Evolutionary conservation across 2,113 vertebrate species (phyloP), one percentile per base, ranked within the genome.

Genomic region (rabbit (Oryctolagus cuniculus)): DNA sequence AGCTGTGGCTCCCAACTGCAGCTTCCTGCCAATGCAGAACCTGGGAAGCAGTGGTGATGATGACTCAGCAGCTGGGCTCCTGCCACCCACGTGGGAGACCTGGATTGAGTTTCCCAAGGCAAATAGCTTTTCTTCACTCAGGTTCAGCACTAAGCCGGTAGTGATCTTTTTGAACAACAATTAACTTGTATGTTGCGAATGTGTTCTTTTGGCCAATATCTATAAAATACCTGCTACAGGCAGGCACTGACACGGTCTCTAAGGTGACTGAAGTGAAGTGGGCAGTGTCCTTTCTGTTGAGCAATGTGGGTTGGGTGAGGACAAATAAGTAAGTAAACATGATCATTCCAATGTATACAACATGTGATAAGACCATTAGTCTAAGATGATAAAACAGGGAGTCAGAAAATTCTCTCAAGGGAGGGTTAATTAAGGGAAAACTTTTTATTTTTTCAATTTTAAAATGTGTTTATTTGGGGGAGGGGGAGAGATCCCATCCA

Each of bases 331-430:
- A 25, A 34, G 12, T 25, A 36, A 87, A 58, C 0, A 44, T 34
- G 69, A n/a, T 79, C 16, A 12, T 19, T 49, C 38, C 36, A 58
- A 16, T 2, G 2, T 29, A 44, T 25, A 66, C 25, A 38, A 1
- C 58, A 16, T 6, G 15, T 0, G 0, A 0, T 25, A 15, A 0
- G 25, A 73, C 10, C 12, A 51, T n/a, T n/a, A 2, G 38, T 31
- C 19, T 8, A n/a, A 66, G 84, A 53, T 15, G 5, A 63, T 24
- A 31, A 21, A 64, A 7, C 2, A 19, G 27, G 8, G 29, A 49
- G 17, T 55, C 36, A 44, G 67, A 36, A 34, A 21, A 29, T 58
- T 51, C 74, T 66, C 82, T 66, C 82, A 25, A 27, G 38, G 58
- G 51, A 96, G 51, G 55, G 55, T 19, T 58, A 58, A 17, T 19